Percentiles rank a stretch among this genome's conserved stretches.
Conservation (phyloP, 2,797 vertebrate species). For the Tolypeutes matacus region DNA sequence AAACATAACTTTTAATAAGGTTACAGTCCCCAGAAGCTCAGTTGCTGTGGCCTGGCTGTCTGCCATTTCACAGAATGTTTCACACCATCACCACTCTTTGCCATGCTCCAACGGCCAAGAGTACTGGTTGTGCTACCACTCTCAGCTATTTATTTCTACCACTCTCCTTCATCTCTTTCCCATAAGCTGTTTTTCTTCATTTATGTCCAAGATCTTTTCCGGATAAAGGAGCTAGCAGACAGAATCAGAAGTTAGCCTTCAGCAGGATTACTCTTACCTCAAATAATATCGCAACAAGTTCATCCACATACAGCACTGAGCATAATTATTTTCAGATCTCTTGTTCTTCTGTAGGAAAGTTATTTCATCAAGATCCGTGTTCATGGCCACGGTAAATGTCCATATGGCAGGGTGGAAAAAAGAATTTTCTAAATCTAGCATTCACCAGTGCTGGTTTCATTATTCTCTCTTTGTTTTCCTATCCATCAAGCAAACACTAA, state of each 20-base stretch:
- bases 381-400: slow-evolving; percentile 22
- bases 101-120: neutral
- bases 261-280: slow-evolving; percentile 78
- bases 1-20: slow-evolving; percentile 70
- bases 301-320: slow-evolving; percentile 38
- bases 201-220: slow-evolving; percentile 82
- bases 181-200: slow-evolving; percentile 83
- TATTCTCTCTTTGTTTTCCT: neutral
- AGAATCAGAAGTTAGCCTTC: slow-evolving; percentile 83
- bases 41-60: neutral
- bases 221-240: slow-evolving; percentile 73
- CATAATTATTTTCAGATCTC: slow-evolving; percentile 76
- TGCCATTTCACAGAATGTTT: neutral
- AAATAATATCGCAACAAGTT: slow-evolving; percentile 72
- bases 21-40: neutral
- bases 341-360: slow-evolving; percentile 66
- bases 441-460: no score
- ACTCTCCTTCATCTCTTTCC: slow-evolving; percentile 59
- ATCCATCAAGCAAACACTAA: neutral
- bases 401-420: slow-evolving; percentile 56
- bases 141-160: slow-evolving; percentile 41
- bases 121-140: neutral
- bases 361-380: slow-evolving; percentile 73
- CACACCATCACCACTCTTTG: neutral
- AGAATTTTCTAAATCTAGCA: slow-evolving; percentile 22